Evolutionary conservation across 2,113 vertebrate species (phyloP).

Genomic region (Rattus rattus): DNA sequence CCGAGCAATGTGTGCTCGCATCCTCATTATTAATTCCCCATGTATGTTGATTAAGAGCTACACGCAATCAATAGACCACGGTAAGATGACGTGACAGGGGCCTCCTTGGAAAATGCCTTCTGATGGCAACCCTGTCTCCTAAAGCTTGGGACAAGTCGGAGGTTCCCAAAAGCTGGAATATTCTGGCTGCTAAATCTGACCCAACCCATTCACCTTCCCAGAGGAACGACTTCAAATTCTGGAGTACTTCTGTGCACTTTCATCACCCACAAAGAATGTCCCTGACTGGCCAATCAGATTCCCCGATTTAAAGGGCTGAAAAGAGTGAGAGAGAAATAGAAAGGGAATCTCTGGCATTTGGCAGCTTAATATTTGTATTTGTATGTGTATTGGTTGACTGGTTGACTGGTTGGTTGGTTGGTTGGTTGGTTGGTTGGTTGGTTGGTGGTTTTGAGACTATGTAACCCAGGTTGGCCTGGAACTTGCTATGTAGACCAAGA

Average conservation of each 20-base stretch:
- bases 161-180: neutral
- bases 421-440: neutral
- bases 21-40: neutral
- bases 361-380: neutral
- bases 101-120: neutral
- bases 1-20: neutral
- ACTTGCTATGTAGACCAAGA: neutral
- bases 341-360: neutral
- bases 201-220: neutral
- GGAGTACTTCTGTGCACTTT: neutral
- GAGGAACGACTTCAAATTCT: neutral
- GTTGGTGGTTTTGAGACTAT: neutral
- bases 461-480: neutral
- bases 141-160: fast-evolving
- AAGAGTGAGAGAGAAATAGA: neutral
- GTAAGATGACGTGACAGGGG: neutral
- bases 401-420: neutral
- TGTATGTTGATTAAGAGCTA: neutral
- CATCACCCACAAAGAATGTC: neutral
- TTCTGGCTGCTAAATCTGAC: neutral
- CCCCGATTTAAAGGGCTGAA: neutral
- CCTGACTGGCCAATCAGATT: neutral
- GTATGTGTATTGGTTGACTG: neutral
- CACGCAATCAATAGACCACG: neutral
- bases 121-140: neutral